phyloP scores from a whole-genome alignment of 2,113 vertebrate species.

The Tiliqua scincoides region DNA sequence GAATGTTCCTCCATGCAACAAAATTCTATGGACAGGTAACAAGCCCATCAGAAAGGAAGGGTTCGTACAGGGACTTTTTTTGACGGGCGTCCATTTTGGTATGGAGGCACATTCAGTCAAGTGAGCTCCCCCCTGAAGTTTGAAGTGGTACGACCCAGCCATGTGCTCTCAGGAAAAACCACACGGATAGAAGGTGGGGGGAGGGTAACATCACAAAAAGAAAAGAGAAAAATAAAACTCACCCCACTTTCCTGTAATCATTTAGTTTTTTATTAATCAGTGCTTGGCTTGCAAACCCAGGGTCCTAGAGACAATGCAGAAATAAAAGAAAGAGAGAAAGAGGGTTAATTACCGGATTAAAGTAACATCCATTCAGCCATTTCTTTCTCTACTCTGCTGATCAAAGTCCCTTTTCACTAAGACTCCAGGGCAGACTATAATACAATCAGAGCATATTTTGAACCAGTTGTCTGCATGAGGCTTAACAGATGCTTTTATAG shows the following conservation, averaged over 20 bases:
- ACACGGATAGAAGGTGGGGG: background rate
- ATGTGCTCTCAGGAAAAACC: background rate
- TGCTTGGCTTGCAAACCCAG: conserved; percentile 92
- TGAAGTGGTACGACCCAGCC: background rate
- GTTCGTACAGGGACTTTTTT: no score
- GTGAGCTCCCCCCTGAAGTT: background rate
- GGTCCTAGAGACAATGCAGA: conserved; percentile 79
- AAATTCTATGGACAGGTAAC: background rate
- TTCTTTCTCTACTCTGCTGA: background rate
- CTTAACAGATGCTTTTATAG: background rate
- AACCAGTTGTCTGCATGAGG: background rate
- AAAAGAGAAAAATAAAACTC: conserved; percentile 30
- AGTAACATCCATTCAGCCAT: background rate
- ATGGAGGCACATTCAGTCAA: background rate
- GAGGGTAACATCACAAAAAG: background rate
- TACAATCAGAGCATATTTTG: background rate
- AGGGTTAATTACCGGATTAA: conserved; percentile 43
- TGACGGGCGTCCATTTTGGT: background rate
- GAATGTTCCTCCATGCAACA: background rate
- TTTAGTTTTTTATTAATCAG: conserved; percentile 98
- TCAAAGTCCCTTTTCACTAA: background rate
- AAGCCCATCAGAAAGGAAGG: background rate
- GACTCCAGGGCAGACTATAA: background rate
- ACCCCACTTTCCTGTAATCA: conserved; percentile 92
- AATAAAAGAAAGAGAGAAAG: conserved; percentile 56